A percentile compares a stretch with the other conserved stretches of the same genome.
Evolutionary conservation across 1,140 invertebrate genomes (phyloP).

Genomic region (Homarus americanus): DNA sequence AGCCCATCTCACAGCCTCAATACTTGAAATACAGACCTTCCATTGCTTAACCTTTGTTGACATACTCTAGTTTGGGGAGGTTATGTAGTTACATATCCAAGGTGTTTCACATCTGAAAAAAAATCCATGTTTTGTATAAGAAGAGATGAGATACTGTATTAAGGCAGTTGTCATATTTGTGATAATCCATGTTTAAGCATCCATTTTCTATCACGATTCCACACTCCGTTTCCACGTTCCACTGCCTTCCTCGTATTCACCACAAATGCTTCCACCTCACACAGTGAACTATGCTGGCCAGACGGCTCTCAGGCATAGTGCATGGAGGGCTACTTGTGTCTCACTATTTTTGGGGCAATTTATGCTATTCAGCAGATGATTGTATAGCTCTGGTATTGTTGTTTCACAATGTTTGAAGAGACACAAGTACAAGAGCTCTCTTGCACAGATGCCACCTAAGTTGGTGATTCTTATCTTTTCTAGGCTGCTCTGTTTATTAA

Average conservation of each 20-base stretch:
- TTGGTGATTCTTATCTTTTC: neutral
- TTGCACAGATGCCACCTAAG: neutral
- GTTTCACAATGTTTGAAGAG: neutral
- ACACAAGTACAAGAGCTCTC: neutral
- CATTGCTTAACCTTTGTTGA: constrained; percentile 46
- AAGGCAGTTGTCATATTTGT: constrained; percentile 71
- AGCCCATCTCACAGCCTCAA: constrained; percentile 57
- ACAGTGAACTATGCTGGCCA: constrained; percentile 69
- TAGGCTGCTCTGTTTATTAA: constrained; percentile 34
- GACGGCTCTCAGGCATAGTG: constrained; percentile 45
- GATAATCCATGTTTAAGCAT: constrained; percentile 72
- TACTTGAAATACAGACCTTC: constrained; percentile 55
- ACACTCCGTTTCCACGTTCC: constrained; percentile 71
- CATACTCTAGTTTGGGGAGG: constrained; percentile 61
- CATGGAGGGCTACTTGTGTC: constrained; percentile 3
- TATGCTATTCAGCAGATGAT: neutral
- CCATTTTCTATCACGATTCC: constrained; percentile 71
- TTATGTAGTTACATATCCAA: constrained; percentile 68
- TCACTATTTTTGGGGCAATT: neutral
- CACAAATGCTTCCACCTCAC: constrained; percentile 73
- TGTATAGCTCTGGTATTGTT: neutral
- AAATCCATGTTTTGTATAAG: constrained; percentile 60
- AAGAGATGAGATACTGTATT: constrained; percentile 53
- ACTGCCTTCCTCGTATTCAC: constrained; percentile 72
- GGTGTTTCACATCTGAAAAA: constrained; percentile 60